phyloP scores from a whole-genome alignment of 2,113 vertebrate species.

The Caretta caretta region DNA sequence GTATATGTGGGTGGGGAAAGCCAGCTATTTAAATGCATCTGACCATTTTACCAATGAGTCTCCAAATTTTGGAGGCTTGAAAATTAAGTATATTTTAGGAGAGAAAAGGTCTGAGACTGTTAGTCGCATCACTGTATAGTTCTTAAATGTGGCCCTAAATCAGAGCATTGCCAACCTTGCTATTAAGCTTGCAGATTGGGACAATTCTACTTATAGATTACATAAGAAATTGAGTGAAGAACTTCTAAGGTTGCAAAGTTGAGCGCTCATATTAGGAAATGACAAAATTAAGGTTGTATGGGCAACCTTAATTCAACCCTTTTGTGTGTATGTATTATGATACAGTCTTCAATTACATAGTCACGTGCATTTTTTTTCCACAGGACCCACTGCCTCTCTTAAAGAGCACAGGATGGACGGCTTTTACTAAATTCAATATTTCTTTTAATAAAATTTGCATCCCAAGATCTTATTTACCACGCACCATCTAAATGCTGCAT shows the following conservation, averaged over 20 bases:
- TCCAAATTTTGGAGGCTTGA: not conserved
- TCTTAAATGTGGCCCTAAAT: not conserved
- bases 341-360: fast-evolving
- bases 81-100: not conserved
- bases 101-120: not conserved
- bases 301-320: not conserved
- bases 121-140: fast-evolving
- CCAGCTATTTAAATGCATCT: not conserved
- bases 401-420: not conserved
- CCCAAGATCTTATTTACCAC: not conserved
- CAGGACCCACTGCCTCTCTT: not conserved
- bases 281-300: not conserved
- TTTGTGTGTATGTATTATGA: not conserved
- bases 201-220: not conserved
- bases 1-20: not conserved
- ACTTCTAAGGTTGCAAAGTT: not conserved
- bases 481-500: not conserved
- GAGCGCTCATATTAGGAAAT: not conserved
- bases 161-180: not conserved
- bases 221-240: not conserved
- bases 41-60: not conserved
- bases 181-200: not conserved
- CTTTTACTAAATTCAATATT: fast-evolving
- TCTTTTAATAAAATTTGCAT: not conserved
- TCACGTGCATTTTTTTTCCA: not conserved